Percentiles rank a stretch among this genome's conserved stretches.
Evolutionary conservation across 1,140 invertebrate species (phyloP).

Genomic region (Trinorchestia longiramus): DNA sequence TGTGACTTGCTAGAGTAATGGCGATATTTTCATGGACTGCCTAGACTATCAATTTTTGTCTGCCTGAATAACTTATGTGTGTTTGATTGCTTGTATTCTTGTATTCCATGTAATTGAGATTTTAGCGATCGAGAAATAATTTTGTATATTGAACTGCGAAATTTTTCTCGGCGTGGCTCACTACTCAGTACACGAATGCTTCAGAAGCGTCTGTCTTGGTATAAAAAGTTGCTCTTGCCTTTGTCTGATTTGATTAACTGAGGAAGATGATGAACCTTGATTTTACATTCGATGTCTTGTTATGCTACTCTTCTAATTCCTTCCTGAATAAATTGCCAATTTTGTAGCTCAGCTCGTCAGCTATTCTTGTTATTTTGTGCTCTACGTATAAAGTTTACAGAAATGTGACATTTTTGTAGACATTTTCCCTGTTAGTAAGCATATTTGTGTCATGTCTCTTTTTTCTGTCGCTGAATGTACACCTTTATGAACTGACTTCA

Average conservation of each 20-base stretch:
- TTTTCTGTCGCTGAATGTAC: no score
- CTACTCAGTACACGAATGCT: not conserved
- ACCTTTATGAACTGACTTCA: no score
- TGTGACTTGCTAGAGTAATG: not conserved
- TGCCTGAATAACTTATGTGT: not conserved
- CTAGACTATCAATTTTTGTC: not conserved
- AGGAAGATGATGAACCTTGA: not conserved
- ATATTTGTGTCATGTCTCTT: no score
- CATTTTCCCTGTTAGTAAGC: no score
- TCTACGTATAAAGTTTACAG: no score
- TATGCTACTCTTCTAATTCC: not conserved
- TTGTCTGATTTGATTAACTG: not conserved
- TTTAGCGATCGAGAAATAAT: not conserved
- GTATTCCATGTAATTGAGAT: not conserved
- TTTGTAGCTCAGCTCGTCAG: not conserved
- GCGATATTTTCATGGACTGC: not conserved
- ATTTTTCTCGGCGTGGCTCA: not conserved
- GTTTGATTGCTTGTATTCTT: not conserved
- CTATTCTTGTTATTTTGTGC: not conserved
- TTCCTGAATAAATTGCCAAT: not conserved
- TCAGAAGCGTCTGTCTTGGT: not conserved
- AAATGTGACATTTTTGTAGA: no score
- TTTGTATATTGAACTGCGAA: not conserved
- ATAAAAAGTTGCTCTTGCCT: not conserved
- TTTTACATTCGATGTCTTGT: not conserved